Evolutionary conservation across 1,140 invertebrate genomes (phyloP).

Genomic region (Anthonomus grandis): DNA sequence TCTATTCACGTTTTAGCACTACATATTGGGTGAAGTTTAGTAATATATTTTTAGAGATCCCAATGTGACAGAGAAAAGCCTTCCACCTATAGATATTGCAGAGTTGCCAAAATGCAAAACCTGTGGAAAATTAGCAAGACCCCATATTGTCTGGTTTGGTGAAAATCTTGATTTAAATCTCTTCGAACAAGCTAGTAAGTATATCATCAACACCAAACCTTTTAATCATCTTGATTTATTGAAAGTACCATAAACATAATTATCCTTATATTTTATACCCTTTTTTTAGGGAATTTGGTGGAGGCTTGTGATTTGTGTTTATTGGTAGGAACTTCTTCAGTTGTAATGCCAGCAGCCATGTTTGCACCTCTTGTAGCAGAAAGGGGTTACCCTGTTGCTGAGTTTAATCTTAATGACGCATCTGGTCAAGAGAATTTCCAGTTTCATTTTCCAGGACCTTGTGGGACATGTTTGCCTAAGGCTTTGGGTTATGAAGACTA

Average conservation of each 20-base stretch:
- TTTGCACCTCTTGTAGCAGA: conserved; percentile 78
- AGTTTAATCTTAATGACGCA: conserved; percentile 85
- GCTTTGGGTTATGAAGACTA: conserved; percentile 55
- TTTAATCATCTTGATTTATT: neutral
- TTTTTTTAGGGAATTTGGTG: conserved; percentile 52
- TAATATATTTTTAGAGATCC: conserved; percentile 35
- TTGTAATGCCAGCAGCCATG: conserved; percentile 92
- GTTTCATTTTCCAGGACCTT: conserved; percentile 75
- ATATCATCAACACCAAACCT: no score
- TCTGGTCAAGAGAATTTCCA: conserved; percentile 56
- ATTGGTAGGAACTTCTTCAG: conserved; percentile 82
- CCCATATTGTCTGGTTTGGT: conserved; percentile 89
- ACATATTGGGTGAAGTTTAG: no score
- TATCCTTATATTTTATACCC: neutral
- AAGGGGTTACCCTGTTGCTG: conserved; percentile 77
- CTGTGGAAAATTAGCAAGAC: conserved; percentile 74
- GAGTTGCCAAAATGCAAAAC: conserved; percentile 70
- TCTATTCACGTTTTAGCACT: no score
- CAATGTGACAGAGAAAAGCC: conserved; percentile 47
- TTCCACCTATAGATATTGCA: conserved; percentile 61
- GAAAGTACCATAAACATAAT: neutral
- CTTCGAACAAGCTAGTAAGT: conserved; percentile 60
- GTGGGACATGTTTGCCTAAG: conserved; percentile 67
- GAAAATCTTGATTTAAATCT: conserved; percentile 70
- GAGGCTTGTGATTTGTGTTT: conserved; percentile 77